Conservation (phyloP, 2,888 invertebrate genomes). For the Himalopsyche japonica region DNA sequence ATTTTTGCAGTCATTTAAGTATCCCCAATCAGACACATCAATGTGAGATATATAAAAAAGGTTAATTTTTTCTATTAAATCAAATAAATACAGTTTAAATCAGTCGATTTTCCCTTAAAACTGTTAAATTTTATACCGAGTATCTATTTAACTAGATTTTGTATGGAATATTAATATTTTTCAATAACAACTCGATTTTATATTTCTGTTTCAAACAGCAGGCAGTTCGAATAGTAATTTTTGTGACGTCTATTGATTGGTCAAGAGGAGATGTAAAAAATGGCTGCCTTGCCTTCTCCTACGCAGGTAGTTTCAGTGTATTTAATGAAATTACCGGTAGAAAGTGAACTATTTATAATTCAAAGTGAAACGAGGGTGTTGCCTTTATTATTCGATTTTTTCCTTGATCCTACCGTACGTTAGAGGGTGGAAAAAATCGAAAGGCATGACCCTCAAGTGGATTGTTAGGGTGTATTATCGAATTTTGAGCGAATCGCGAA, state of each 20-base stretch:
- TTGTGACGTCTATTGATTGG: slow-evolving; percentile 60
- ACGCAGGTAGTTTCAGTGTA: slow-evolving; percentile 68
- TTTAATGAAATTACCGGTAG: slow-evolving; percentile 29
- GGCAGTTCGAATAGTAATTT: slow-evolving; percentile 33
- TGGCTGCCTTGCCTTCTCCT: slow-evolving; percentile 85
- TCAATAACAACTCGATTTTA: not conserved
- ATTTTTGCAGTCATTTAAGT: no score
- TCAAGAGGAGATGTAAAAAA: slow-evolving; percentile 67
- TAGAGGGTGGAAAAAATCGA: not conserved
- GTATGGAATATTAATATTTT: not conserved
- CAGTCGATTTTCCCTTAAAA: no score
- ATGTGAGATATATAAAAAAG: no score
- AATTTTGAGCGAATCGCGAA: slow-evolving; percentile 18
- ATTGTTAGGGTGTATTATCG: slow-evolving; percentile 37
- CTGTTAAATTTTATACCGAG: no score
- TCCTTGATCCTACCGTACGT: not conserved
- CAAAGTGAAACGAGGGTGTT: not conserved
- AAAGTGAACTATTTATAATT: not conserved
- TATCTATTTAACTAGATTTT: not conserved
- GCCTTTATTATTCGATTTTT: not conserved
- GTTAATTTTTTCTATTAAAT: no score
- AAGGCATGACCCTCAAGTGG: slow-evolving; percentile 18
- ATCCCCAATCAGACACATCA: no score
- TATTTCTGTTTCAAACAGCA: not conserved
- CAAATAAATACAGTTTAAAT: no score